Evolutionary conservation across 2,113 vertebrate species (phyloP).

Genomic region (Thermophis baileyi): DNA sequence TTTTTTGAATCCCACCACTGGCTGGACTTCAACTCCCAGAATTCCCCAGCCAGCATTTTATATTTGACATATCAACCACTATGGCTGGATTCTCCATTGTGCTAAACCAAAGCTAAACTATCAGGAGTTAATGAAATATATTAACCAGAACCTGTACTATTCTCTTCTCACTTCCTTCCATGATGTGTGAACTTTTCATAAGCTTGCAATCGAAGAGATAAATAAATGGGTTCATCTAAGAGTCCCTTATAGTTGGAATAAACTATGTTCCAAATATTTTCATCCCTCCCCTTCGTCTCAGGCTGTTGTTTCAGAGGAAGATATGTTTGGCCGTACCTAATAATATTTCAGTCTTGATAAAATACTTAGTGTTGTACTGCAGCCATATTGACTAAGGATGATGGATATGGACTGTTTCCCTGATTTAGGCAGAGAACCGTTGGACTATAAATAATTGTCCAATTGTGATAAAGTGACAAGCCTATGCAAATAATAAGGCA

Average conservation of each 20-base stretch:
- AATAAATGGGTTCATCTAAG: neutral
- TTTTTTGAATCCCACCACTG: no score
- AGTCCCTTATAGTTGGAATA: neutral
- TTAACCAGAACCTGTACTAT: neutral
- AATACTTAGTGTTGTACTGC: neutral
- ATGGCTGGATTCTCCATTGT: neutral
- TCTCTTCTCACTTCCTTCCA: neutral
- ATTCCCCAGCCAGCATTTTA: neutral
- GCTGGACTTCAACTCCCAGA: neutral
- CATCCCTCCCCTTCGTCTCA: neutral
- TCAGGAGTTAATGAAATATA: neutral
- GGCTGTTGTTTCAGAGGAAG: neutral
- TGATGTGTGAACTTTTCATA: neutral
- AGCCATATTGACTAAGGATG: neutral
- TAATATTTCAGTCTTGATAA: neutral
- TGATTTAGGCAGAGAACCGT: neutral
- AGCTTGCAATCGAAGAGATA: neutral
- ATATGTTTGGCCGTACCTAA: neutral
- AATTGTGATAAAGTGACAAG: neutral
- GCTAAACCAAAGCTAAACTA: neutral
- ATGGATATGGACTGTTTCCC: neutral
- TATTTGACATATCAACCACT: neutral
- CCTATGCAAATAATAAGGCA: neutral
- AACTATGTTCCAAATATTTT: neutral
- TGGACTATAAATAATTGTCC: neutral